Conservation (phyloP, 1,140 invertebrate genomes). For the Solenopsis fugax region DNA sequence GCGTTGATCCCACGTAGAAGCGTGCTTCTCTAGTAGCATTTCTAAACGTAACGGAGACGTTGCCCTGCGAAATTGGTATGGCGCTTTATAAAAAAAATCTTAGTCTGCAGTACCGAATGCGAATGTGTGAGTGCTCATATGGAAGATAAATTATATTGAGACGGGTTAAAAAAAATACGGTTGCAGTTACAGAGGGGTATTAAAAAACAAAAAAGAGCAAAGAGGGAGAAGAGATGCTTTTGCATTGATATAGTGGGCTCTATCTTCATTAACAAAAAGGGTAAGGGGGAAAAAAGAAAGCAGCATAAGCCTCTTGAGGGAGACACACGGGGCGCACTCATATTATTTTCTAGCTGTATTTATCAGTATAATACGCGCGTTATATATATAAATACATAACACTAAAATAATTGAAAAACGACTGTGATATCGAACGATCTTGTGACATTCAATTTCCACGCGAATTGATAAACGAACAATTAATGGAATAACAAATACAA, state of each 20-base stretch:
- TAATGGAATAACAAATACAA: conserved; percentile 78
- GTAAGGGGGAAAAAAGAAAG: conserved; percentile 53
- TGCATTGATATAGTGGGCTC: conserved; percentile 63
- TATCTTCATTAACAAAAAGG: conserved; percentile 51
- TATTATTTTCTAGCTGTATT: conserved; percentile 86
- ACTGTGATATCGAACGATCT: conserved; percentile 87
- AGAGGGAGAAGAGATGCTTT: conserved; percentile 51
- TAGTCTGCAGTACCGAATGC: conserved; percentile 68
- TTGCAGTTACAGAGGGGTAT: conserved; percentile 85
- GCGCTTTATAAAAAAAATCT: conserved; percentile 68
- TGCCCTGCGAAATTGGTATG: conserved; percentile 71
- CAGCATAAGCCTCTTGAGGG: conserved; percentile 69
- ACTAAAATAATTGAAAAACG: conserved; percentile 85
- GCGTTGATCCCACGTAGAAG: conserved; percentile 46
- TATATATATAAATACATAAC: conserved; percentile 85
- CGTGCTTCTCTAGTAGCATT: conserved; percentile 66
- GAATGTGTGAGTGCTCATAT: conserved; percentile 63
- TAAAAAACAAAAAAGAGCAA: conserved; percentile 53
- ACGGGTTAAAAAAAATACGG: conserved; percentile 80
- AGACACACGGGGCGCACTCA: conserved; percentile 76
- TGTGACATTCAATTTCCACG: conserved; percentile 86
- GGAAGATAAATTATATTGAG: conserved; percentile 67
- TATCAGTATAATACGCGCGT: conserved; percentile 81
- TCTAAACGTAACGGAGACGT: conserved; percentile 79
- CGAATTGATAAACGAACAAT: conserved; percentile 81